These are phyloP conservation scores for Pimpla rufipes DNA, from an alignment of 2,888 invertebrate genomes.

Conservation along the genomic window DNA sequence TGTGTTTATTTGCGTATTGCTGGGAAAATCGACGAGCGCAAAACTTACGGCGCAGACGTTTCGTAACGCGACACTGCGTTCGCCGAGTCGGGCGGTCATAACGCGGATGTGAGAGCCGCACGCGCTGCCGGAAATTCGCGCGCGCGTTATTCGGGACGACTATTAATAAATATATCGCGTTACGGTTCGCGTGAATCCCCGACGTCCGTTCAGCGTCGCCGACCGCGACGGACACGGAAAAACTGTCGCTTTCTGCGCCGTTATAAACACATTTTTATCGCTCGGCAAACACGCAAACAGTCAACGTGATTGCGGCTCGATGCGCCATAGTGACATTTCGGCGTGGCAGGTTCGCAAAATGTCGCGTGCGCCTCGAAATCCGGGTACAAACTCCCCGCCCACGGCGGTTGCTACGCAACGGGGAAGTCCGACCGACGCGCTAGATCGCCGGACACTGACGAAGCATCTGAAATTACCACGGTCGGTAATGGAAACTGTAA, in stretches of 20 bases:
- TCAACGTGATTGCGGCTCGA: not conserved
- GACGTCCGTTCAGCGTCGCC: not conserved
- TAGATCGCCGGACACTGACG: no score
- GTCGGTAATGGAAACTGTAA: no score
- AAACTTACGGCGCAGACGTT: slow-evolving; percentile 12
- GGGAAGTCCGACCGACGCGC: no score
- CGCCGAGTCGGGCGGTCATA: not conserved
- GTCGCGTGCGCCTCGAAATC: no score
- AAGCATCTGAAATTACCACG: no score
- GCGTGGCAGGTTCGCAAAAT: not conserved
- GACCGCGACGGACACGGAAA: not conserved
- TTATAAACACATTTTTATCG: not conserved
- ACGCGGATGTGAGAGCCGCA: not conserved
- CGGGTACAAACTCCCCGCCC: no score
- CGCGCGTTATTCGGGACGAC: not conserved
- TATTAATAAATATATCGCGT: not conserved
- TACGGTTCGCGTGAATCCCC: not conserved
- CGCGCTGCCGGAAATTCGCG: not conserved
- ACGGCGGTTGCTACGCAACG: no score
- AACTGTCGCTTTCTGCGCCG: not conserved
- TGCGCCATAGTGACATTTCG: not conserved
- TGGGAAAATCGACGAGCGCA: not conserved
- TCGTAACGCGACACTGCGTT: not conserved
- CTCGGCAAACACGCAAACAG: not conserved
- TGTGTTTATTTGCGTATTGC: not conserved